phyloP scores from a whole-genome alignment of 2,888 invertebrate genomes.

The Ormyrus thymus region DNA sequence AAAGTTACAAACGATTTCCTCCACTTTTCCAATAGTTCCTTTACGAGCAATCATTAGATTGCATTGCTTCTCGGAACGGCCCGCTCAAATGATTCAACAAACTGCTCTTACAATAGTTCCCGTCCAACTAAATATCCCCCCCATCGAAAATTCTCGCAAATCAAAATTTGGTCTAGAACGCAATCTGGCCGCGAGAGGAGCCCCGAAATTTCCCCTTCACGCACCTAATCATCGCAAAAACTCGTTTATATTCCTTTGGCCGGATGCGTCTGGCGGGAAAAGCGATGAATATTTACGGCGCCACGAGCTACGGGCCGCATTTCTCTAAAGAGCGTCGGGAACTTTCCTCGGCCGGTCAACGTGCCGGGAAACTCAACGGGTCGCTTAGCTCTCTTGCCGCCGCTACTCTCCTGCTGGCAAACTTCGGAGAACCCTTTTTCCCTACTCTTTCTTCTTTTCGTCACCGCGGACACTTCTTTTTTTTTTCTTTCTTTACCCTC shows the following conservation, averaged over 20 bases:
- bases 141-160: background rate
- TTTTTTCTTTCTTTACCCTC: background rate
- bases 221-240: background rate
- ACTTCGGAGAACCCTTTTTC: conserved; percentile 28
- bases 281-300: conserved; percentile 58
- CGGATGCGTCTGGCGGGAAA: conserved; percentile 1
- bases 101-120: conserved; percentile 21
- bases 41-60: background rate
- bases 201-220: no score
- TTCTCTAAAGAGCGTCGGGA: background rate
- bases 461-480: background rate
- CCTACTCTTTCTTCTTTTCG: background rate
- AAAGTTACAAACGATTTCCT: background rate
- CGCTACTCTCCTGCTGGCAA: conserved; percentile 8
- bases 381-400: conserved; percentile 13
- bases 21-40: conserved; percentile 2
- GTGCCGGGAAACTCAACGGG: conserved; percentile 40
- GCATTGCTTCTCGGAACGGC: background rate
- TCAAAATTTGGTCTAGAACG: background rate
- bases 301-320: background rate
- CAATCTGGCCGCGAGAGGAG: background rate
- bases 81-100: background rate
- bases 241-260: conserved; percentile 40
- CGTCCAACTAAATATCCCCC: conserved; percentile 6
- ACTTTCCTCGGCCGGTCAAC: conserved; percentile 34